Evolutionary conservation across 1,140 invertebrate genomes (phyloP), one percentile per base, ranked within the genome.

Genomic region (Trichoplusia ni): DNA sequence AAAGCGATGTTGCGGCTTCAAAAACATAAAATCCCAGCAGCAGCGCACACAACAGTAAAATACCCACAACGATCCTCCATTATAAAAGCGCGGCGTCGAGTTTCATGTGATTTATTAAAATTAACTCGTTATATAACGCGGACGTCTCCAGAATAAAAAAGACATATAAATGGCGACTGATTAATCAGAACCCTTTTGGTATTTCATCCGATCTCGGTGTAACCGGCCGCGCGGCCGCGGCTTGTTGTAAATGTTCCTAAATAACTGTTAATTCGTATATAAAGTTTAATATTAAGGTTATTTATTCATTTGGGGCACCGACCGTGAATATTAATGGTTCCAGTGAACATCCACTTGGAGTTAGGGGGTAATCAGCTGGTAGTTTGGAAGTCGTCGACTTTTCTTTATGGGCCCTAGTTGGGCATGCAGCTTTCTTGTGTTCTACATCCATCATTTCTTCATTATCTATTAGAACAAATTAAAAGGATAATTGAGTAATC

Each of bases 81-180:
- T 27, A 49, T 25, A 29, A 13, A 16, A 25, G 16, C 44, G 18
- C 25, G 7, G 46, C 46, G 46, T 49, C 29, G 46, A 49, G 18
- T 49, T 49, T 49, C 46, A n/a, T 31, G 29, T 49, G 46, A 49
- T 49, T 49, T 49, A 49, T 49, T 49, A 49, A 49, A 49, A 49
- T 49, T 49, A 49, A 49, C 46, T 49, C 14, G 46, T 49, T 31
- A 49, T 25, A 18, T 13, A 21, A 25, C 37, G 37, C 25, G 46
- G 46, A 49, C 46, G 46, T 16, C 13, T 23, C 13, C n/a, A 6
- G 46, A 49, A 49, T 49, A 49, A 49, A 49, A 49, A 49, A n/a
- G 18, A 49, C 29, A 49, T 31, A 49, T 49, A 49, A 49, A 49
- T 49, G 46, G 25, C 46, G 13, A 29, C 46, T 49, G 46, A 49